Conservation (phyloP, 2,888 invertebrate genomes). For the Tenodera sinensis region DNA sequence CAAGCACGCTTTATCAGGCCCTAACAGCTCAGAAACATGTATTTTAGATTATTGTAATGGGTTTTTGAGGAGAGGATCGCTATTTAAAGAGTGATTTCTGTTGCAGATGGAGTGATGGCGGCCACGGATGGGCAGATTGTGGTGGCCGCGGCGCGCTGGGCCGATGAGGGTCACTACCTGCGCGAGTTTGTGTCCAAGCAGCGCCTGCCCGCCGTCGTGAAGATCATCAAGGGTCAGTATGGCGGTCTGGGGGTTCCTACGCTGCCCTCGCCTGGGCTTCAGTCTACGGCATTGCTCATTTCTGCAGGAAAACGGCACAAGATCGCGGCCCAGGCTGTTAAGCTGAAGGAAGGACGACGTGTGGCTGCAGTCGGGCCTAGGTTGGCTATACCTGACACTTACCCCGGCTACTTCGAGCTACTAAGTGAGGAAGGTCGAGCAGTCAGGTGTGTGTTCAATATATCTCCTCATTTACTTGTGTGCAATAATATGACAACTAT, state of each 20-base stretch:
- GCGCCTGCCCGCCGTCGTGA: constrained; percentile 78
- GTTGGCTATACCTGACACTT: constrained; percentile 85
- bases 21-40: too few species aligned
- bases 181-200: constrained; percentile 71
- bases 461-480: too few species aligned
- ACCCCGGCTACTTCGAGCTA: constrained; percentile 89
- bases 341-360: constrained; percentile 82
- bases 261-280: constrained; percentile 78
- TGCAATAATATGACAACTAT: too few species aligned
- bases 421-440: constrained; percentile 91
- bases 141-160: constrained; percentile 75
- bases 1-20: too few species aligned
- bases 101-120: constrained; percentile 57
- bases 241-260: constrained; percentile 86
- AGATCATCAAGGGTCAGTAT: constrained; percentile 92
- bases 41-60: too few species aligned
- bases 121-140: constrained; percentile 88
- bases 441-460: constrained; percentile 45
- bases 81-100: neutral
- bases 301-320: constrained; percentile 82
- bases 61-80: too few species aligned
- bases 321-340: constrained; percentile 83
- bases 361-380: constrained; percentile 77
- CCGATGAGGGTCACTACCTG: constrained; percentile 69
- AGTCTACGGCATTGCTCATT: constrained; percentile 80